A percentile compares a stretch with the other conserved stretches of the same genome.
Evolutionary conservation across 1,140 invertebrate genomes (phyloP).

Genomic region (Ceratoteleas bidentatus): DNA sequence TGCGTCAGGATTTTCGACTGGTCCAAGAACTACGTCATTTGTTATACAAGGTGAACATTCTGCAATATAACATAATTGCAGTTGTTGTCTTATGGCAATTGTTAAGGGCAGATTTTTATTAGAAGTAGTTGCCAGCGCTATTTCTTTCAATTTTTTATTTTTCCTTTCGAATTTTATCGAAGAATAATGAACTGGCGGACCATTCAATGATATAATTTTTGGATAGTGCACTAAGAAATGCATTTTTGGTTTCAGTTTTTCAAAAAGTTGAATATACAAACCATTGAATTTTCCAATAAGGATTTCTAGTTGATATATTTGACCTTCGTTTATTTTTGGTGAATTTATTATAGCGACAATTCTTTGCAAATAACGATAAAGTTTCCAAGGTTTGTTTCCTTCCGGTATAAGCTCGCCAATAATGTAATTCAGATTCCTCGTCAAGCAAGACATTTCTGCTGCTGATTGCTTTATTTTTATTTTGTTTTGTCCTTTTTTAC

Average conservation of each 20-base stretch:
- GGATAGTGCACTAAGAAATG: slow-evolving; percentile 16
- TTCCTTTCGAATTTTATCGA: slow-evolving; percentile 24
- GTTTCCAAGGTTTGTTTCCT: slow-evolving; percentile 8
- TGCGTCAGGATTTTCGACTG: not conserved
- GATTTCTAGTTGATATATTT: not conserved
- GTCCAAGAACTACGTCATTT: not conserved
- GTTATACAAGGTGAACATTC: not conserved
- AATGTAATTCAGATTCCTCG: slow-evolving; percentile 1
- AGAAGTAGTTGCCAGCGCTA: too few species aligned
- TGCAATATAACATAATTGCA: not conserved
- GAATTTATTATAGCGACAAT: slow-evolving; percentile 2
- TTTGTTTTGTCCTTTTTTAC: slow-evolving; percentile 8
- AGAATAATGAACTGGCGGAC: slow-evolving; percentile 3
- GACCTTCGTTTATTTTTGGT: not conserved
- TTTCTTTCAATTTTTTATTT: too few species aligned
- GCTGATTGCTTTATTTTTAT: slow-evolving; percentile 19
- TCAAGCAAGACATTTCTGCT: slow-evolving; percentile 13
- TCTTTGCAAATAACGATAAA: slow-evolving; percentile 5
- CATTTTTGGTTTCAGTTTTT: slow-evolving; percentile 12
- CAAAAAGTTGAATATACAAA: slow-evolving; percentile 7
- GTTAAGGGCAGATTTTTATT: not conserved
- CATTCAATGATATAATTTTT: not conserved
- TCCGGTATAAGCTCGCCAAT: slow-evolving; percentile 7
- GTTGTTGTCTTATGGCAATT: slow-evolving; percentile 5
- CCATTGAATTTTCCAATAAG: slow-evolving; percentile 3